A percentile compares a stretch with the other conserved stretches of the same genome.
Conservation (phyloP, 2,797 vertebrate species). For the Antennarius maculatus region DNA sequence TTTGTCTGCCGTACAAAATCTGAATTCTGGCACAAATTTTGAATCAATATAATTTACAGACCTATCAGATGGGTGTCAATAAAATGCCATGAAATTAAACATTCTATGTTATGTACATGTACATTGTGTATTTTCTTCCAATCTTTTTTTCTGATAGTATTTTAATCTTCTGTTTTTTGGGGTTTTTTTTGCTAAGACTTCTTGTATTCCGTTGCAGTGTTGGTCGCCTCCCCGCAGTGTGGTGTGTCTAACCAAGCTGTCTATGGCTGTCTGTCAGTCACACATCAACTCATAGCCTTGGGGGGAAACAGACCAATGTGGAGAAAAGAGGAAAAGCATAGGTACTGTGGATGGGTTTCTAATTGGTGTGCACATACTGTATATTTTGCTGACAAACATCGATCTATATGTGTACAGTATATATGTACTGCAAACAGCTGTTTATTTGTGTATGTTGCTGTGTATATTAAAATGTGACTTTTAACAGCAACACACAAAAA, state of each 20-base stretch:
- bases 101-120: constrained; percentile 29
- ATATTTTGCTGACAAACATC: constrained; percentile 8
- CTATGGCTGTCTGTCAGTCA: constrained; percentile 76
- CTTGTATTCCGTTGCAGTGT: constrained; percentile 37
- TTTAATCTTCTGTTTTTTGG: neutral
- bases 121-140: constrained; percentile 4
- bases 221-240: constrained; percentile 68
- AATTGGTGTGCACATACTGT: constrained; percentile 21
- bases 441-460: neutral
- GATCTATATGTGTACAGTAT: neutral
- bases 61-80: neutral
- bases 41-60: constrained; percentile 30
- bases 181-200: constrained; percentile 3
- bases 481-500: neutral
- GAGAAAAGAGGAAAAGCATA: constrained; percentile 23
- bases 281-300: constrained; percentile 66
- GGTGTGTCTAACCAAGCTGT: constrained; percentile 74
- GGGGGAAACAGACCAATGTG: constrained; percentile 42
- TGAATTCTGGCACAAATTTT: neutral
- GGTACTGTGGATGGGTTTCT: constrained; percentile 23
- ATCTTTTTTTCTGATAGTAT: neutral
- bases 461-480: neutral
- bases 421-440: neutral
- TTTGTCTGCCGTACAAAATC: constrained; percentile 1
- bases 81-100: constrained; percentile 30